Base-by-base conservation (phyloP, 2,113 vertebrate genomes). In the Amia ocellicauda region DNA sequence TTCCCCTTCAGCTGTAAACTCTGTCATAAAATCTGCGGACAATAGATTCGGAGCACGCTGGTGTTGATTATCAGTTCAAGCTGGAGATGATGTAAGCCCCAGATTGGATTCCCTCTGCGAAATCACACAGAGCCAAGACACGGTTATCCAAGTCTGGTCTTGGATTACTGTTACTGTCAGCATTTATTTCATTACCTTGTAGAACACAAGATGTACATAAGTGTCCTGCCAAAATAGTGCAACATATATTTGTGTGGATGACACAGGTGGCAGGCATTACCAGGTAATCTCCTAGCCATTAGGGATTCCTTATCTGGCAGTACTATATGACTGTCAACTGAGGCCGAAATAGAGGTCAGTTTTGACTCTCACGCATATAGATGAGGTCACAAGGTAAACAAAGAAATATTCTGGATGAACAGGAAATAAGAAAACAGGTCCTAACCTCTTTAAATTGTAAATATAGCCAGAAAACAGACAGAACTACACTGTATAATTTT, bases 1-100 rank as follows among this genome's bases (percentile, higher is more conserved):
- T 73, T 69, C 63, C 49, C 73, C 54, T 22, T 57, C 41, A 27
- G 17, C 52, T 63, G 36, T 57, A 16, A 22, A 47, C 19, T n/a
- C 29, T 24, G n/a, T n/a, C n/a, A 41, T 53, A 36, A 23, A 41
- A 55, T 28, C 3, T 43, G 50, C 4, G 26, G 8, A 55, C 52
- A 64, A 24, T 11, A 23, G 16, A n/a, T 47, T 8, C 16, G 22
- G n/a, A 20, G 20, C 51, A 54, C 22, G 51, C 26, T n/a, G 24
- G 50, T 40, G 36, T 22, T 11, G 22, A 43, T 64, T 55, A 43
- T 53, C 62, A 31, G 20, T 27, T 16, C 51, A 36, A 29, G 50
- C 62, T 24, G 19, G 52, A 55, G 29, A 64, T 64, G 36, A 14
- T 55, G 42, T 49, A 49, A 49, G 56, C n/a, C 26, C 23, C 59